Conservation (phyloP, 2,888 invertebrate genomes). For the Eristalinus aeneus region DNA sequence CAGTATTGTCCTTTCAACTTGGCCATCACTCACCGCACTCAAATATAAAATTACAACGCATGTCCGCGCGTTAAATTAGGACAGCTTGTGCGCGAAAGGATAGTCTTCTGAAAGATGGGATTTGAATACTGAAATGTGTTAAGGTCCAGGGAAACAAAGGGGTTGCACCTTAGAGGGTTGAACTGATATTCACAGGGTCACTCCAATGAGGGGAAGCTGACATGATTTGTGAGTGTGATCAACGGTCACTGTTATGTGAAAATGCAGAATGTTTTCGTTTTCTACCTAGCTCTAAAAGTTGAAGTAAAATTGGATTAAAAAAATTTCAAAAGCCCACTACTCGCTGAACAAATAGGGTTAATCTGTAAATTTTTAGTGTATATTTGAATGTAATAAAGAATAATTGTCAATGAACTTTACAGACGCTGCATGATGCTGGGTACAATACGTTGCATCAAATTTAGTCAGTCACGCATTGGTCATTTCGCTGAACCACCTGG, state of each 20-base stretch:
- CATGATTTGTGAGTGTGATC: slow-evolving; percentile 25
- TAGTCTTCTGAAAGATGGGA: slow-evolving; percentile 3
- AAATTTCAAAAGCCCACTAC: neutral
- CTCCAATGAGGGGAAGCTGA: slow-evolving; percentile 35
- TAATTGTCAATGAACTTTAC: neutral
- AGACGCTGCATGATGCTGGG: too few relatives aligned
- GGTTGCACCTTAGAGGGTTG: slow-evolving; percentile 32
- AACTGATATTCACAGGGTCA: slow-evolving; percentile 61
- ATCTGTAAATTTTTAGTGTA: neutral
- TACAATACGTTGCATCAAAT: neutral
- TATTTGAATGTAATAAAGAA: neutral
- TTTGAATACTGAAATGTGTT: slow-evolving; percentile 32
- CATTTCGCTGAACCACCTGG: too few relatives aligned
- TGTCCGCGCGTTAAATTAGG: slow-evolving; percentile 39
- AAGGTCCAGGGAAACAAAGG: slow-evolving; percentile 55
- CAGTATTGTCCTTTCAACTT: slow-evolving; percentile 36
- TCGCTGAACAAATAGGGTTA: neutral
- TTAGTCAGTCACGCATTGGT: too few relatives aligned
- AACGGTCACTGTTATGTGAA: slow-evolving; percentile 53
- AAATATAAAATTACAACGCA: slow-evolving; percentile 26
- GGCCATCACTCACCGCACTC: slow-evolving; percentile 32
- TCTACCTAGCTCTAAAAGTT: neutral
- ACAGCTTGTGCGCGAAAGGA: slow-evolving; percentile 48
- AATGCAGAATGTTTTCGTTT: neutral
- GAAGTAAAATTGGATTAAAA: neutral